Conservation (phyloP, 1,140 invertebrate species). For the Bombus waltoni region DNA sequence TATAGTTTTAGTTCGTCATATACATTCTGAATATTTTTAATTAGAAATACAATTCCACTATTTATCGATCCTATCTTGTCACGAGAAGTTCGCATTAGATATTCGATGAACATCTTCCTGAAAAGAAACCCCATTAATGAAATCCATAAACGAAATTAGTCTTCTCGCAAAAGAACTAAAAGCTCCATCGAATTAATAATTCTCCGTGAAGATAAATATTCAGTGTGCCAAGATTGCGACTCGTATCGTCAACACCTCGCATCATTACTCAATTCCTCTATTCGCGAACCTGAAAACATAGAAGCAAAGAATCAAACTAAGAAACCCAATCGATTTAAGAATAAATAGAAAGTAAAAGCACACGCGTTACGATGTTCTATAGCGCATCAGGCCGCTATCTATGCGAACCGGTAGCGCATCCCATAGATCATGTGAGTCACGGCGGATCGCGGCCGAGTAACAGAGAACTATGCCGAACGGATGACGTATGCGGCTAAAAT, state of each 20-base stretch:
- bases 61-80: not conserved
- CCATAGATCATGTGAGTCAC: conserved; percentile 48
- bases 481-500: conserved; percentile 49
- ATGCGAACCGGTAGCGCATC: conserved; percentile 18
- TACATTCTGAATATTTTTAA: no score
- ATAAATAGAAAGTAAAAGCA: not conserved
- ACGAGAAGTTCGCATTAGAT: no score
- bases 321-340: not conserved
- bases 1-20: no score
- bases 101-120: not conserved
- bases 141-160: not conserved
- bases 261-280: not conserved
- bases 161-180: not conserved
- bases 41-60: no score
- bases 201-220: not conserved
- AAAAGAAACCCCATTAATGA: not conserved
- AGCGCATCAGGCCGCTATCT: not conserved
- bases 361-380: not conserved
- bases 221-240: not conserved
- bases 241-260: not conserved
- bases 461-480: conserved; percentile 27
- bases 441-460: not conserved
- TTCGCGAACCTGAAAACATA: not conserved
- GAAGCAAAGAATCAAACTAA: not conserved
- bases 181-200: not conserved